Conservation (phyloP, 2,113 vertebrate genomes). For the Pheucticus melanocephalus region DNA sequence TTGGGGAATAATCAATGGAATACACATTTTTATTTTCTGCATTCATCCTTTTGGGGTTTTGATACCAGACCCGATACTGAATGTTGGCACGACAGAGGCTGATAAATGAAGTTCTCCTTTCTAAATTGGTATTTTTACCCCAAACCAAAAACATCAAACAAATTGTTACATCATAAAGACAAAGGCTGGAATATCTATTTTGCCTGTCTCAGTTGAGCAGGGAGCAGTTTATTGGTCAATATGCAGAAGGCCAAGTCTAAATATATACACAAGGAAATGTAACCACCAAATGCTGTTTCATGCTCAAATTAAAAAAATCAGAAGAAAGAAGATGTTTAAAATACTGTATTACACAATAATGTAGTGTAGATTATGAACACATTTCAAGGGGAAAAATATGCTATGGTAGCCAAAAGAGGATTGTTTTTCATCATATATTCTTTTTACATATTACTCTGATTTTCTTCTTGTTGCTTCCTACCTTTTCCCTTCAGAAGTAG, state of each 20-base stretch:
- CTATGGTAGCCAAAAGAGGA: not conserved
- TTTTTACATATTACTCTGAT: not conserved
- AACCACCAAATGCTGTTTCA: not conserved
- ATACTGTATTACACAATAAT: not conserved
- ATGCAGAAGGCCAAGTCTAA: not conserved
- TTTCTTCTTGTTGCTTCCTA: not conserved
- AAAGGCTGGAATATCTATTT: not conserved
- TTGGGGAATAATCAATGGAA: not conserved
- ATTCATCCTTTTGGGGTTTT: not conserved
- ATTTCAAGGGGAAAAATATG: not conserved
- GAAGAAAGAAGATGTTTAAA: not conserved
- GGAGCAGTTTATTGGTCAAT: not conserved
- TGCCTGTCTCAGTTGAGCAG: not conserved
- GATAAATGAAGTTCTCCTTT: not conserved
- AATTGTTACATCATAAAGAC: not conserved
- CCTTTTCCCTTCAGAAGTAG: not conserved
- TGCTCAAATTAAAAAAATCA: not conserved
- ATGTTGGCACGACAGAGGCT: not conserved
- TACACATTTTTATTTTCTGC: not conserved
- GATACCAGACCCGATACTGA: not conserved
- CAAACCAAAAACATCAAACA: not conserved
- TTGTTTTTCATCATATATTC: not conserved
- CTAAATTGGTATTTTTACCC: not conserved
- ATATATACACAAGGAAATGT: not conserved
- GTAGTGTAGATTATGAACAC: not conserved